These are phyloP conservation scores for Azemiops feae DNA, from an alignment of 2,113 vertebrate species.

Conservation along the genomic window DNA sequence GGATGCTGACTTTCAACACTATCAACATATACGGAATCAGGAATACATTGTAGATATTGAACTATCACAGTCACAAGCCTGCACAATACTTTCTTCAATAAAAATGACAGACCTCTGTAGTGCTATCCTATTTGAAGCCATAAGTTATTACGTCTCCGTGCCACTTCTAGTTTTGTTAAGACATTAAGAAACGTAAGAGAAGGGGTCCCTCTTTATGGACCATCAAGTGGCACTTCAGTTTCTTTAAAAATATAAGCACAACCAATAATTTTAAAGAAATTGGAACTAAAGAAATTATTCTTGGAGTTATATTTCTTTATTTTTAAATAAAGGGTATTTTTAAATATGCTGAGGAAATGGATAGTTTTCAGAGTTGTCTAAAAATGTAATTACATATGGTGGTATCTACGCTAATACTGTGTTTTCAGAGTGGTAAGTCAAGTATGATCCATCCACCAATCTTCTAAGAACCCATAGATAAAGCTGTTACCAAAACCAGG, in stretches of 20 bases:
- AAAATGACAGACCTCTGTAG: conserved; percentile 7
- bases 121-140: conserved; percentile 10
- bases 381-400: not conserved
- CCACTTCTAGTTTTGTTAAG: conserved; percentile 30
- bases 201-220: conserved; percentile 29
- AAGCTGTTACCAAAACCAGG: not conserved
- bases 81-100: not conserved
- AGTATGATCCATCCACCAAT: not conserved
- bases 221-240: not conserved
- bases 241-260: conserved; percentile 13
- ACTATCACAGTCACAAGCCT: conserved; percentile 38
- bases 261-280: not conserved
- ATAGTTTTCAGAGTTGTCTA: not conserved
- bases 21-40: not conserved
- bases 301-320: not conserved
- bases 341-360: not conserved
- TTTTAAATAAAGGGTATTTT: not conserved
- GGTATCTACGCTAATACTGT: not conserved
- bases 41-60: conserved; percentile 52
- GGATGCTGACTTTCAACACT: too few species aligned
- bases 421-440: not conserved
- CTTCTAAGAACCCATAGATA: not conserved
- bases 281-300: not conserved
- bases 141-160: conserved; percentile 21
- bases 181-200: conserved; percentile 31